Evolutionary conservation across 2,888 invertebrate genomes (phyloP).

Genomic region (Carterocephalus palaemon): DNA sequence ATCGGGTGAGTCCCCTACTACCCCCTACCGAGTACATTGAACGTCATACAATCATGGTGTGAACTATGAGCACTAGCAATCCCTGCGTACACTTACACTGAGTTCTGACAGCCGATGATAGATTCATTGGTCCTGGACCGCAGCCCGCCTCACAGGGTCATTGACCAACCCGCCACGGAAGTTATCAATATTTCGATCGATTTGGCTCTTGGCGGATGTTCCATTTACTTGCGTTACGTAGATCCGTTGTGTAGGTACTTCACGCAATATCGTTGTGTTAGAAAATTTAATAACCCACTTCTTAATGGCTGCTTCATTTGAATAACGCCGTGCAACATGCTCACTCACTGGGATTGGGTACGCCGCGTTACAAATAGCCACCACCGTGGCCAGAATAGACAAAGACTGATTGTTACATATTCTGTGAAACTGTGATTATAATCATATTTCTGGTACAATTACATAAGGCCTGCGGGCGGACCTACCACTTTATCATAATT

Average conservation of each 20-base stretch:
- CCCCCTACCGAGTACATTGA: too few relatives aligned
- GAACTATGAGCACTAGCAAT: too few relatives aligned
- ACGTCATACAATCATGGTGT: too few relatives aligned
- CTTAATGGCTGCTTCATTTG: slow-evolving; percentile 14
- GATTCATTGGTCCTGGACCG: too few relatives aligned
- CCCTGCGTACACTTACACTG: too few relatives aligned
- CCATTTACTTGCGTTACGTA: slow-evolving; percentile 1
- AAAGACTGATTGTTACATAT: slow-evolving; percentile 22
- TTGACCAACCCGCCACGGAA: too few relatives aligned
- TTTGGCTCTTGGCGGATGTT: too few relatives aligned
- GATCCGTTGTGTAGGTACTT: not conserved
- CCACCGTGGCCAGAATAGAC: slow-evolving; percentile 24
- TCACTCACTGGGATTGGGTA: slow-evolving; percentile 18
- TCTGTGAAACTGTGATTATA: slow-evolving; percentile 22
- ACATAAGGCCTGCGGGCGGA: too few relatives aligned
- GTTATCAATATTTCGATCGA: too few relatives aligned
- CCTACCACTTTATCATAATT: slow-evolving; percentile 7
- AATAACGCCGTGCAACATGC: slow-evolving; percentile 18
- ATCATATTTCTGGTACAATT: slow-evolving; percentile 13
- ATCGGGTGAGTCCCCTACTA: slow-evolving; percentile 84
- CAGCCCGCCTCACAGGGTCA: too few relatives aligned
- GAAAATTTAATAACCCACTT: slow-evolving; percentile 15
- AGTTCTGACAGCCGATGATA: too few relatives aligned
- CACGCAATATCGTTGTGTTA: slow-evolving; percentile 1
- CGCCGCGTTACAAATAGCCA: slow-evolving; percentile 23